phyloP scores from a whole-genome alignment of 2,888 invertebrate genomes.

The Agrotis clavis region DNA sequence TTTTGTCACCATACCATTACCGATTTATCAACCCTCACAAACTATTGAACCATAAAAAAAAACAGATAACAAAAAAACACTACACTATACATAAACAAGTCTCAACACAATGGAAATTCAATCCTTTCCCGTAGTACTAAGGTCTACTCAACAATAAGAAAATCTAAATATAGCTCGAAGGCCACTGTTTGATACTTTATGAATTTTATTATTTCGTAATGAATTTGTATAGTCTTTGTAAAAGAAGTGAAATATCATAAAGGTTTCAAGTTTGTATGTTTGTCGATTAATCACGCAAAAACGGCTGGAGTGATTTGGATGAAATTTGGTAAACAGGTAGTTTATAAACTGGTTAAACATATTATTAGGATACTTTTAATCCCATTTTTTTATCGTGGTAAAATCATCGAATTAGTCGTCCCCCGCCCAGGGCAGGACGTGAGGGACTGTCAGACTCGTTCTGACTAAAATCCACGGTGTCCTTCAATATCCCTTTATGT shows the following conservation, averaged over 20 bases:
- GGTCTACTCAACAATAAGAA: not conserved
- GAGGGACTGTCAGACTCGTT: too few relatives aligned
- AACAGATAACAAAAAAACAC: slow-evolving; percentile 1
- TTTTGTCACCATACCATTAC: slow-evolving; percentile 8
- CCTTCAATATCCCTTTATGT: too few relatives aligned
- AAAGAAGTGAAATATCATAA: not conserved
- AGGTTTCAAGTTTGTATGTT: too few relatives aligned
- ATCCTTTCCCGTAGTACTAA: not conserved
- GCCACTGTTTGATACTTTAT: slow-evolving; percentile 33
- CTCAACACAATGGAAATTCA: slow-evolving; percentile 9
- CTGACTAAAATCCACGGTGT: too few relatives aligned
- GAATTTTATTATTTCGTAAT: slow-evolving; percentile 9
- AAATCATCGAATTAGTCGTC: too few relatives aligned
- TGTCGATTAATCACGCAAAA: too few relatives aligned
- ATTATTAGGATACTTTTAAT: too few relatives aligned
- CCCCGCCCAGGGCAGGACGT: too few relatives aligned
- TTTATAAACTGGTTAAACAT: too few relatives aligned
- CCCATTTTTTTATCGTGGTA: too few relatives aligned
- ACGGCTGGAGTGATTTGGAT: too few relatives aligned
- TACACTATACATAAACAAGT: not conserved
- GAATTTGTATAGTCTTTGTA: not conserved
- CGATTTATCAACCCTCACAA: slow-evolving; percentile 29
- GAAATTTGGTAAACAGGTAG: too few relatives aligned
- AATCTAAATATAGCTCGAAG: slow-evolving; percentile 33
- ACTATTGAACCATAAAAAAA: slow-evolving; percentile 27